These are phyloP conservation scores for Oxytorus armatus DNA, from an alignment of 2,888 invertebrate genomes.

Conservation along the genomic window DNA sequence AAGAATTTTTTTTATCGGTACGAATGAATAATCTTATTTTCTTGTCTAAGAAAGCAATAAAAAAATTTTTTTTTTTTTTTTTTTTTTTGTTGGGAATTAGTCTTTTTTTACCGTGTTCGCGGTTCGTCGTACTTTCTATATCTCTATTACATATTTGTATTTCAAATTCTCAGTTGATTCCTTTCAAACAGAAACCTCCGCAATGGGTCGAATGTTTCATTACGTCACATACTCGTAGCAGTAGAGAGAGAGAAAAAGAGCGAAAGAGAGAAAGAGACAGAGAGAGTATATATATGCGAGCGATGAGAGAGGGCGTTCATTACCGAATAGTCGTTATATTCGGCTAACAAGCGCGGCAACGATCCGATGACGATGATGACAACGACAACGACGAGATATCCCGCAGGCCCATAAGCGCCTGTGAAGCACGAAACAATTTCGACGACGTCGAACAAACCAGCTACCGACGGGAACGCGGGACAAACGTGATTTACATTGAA, in stretches of 20 bases:
- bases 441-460: conserved; percentile 40
- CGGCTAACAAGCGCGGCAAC: conserved; percentile 71
- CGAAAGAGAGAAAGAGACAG: too few relatives aligned
- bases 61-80: not conserved
- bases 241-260: too few relatives aligned
- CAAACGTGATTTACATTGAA: conserved; percentile 68
- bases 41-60: not conserved
- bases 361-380: conserved; percentile 46
- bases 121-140: too few relatives aligned
- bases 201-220: conserved; percentile 6
- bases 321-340: conserved; percentile 70
- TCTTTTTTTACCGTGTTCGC: too few relatives aligned
- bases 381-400: conserved; percentile 49
- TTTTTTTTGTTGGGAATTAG: too few relatives aligned
- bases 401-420: conserved; percentile 33
- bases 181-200: not conserved
- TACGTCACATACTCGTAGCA: conserved; percentile 9
- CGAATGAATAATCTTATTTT: not conserved
- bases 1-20: conserved; percentile 5
- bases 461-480: conserved; percentile 51
- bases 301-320: conserved; percentile 56
- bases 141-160: conserved; percentile 9
- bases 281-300: conserved; percentile 7
- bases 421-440: conserved; percentile 48
- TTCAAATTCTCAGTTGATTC: conserved; percentile 7